These are phyloP conservation scores for Stictocephala bisonia DNA, from an alignment of 2,888 invertebrate genomes.

Conservation along the genomic window DNA sequence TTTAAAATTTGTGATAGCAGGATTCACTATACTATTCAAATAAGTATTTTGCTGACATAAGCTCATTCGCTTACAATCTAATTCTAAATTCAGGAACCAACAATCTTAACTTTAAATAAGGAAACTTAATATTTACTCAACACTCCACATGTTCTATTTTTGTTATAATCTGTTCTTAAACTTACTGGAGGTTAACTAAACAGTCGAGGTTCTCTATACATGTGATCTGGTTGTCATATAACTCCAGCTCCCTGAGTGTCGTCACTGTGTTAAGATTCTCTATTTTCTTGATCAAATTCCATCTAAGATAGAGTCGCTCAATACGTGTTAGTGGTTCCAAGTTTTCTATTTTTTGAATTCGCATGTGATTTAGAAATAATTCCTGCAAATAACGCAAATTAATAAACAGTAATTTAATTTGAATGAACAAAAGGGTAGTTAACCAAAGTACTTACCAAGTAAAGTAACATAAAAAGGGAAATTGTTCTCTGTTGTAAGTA, in stretches of 20 bases:
- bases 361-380: constrained; percentile 91
- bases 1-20: no score
- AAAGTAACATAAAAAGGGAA: no score
- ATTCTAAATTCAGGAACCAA: no score
- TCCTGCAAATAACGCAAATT: constrained; percentile 64
- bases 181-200: constrained; percentile 90
- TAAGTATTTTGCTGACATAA: no score
- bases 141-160: neutral
- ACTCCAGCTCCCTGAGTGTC: constrained; percentile 87
- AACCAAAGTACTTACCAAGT: no score
- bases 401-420: no score
- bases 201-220: constrained; percentile 90
- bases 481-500: no score
- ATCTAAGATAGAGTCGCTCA: constrained; percentile 86
- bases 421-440: no score
- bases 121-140: no score
- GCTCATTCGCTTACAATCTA: no score
- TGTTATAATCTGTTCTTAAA: constrained; percentile 56
- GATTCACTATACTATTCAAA: no score
- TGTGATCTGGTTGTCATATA: constrained; percentile 97
- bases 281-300: constrained; percentile 96
- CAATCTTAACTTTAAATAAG: no score
- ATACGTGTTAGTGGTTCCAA: constrained; percentile 80
- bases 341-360: constrained; percentile 86
- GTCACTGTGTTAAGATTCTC: constrained; percentile 84